Conservation (phyloP, 2,113 vertebrate species). For the Apteryx mantelli region DNA sequence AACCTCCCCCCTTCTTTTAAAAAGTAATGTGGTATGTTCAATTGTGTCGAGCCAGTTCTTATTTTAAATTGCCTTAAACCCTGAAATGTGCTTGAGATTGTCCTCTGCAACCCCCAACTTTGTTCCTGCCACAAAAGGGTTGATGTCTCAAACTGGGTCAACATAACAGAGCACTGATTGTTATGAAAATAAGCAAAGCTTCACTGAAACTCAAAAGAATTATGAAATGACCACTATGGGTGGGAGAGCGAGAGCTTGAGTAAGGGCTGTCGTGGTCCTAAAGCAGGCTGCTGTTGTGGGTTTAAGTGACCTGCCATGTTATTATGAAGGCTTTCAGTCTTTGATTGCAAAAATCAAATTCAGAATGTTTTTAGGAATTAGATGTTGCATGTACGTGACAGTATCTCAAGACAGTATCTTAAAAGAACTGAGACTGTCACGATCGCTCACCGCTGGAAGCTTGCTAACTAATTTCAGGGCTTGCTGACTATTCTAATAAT, state of each 20-base stretch:
- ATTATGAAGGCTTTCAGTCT: background rate
- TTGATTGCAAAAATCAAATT: background rate
- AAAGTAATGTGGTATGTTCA: background rate
- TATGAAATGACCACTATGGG: background rate
- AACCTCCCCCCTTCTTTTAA: background rate
- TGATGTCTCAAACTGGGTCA: conserved; percentile 30
- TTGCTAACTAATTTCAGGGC: background rate
- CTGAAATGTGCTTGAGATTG: conserved; percentile 24
- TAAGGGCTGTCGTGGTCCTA: background rate
- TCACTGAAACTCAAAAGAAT: background rate
- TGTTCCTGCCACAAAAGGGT: conserved; percentile 63
- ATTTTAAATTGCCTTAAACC: background rate
- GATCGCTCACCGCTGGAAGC: background rate
- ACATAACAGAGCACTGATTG: conserved; percentile 61
- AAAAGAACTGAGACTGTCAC: background rate
- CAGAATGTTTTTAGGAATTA: background rate
- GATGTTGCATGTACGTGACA: background rate
- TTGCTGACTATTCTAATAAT: accelerated
- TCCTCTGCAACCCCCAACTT: conserved; percentile 17
- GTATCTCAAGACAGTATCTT: background rate
- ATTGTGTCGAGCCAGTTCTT: conserved; percentile 1
- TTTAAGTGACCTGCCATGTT: too few species aligned
- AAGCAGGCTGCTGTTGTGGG: background rate
- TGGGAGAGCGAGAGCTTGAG: background rate
- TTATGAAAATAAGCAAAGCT: conserved; percentile 59